Base-by-base conservation (phyloP, 1,140 invertebrate genomes). In the Drosophila teissieri region DNA sequence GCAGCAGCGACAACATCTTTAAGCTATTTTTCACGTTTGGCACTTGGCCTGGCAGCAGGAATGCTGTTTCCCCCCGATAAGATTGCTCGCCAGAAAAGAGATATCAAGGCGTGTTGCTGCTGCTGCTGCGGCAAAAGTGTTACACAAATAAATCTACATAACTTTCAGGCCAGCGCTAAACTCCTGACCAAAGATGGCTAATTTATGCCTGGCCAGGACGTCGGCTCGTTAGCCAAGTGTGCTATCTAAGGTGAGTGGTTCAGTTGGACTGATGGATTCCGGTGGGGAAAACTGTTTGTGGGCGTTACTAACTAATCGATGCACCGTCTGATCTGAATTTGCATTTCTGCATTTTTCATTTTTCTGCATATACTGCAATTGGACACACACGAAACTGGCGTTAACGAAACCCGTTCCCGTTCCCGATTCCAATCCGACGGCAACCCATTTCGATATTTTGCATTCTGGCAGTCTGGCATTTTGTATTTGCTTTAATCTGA, bases 111-210 rank as follows among this genome's bases (percentile, higher is more conserved):
- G 65, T 69, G 68, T 39, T 68, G 42, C 51, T 17, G 49, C 36
- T 48, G 74, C 67, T 68, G 42, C 44, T 17, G 49, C 36, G 52
- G 74, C 68, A 73, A 65, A 83, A 81, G 79, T 88, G 83, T 79
- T 88, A 83, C 79, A 88, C 72, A 86, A 86, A 86, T 86, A 86
- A 88, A 88, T 86, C 84, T 86, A 81, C 83, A 86, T 86, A 86
- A 88, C 79, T 86, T 86, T 69, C 58, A 64, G 63, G 54, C 75
- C 24, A 44, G 60, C 57, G 52, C 52, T 62, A 78, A 74, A 55
- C 69, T 61, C 49, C 51, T 31, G 62, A 52, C 63, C 46, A 44
- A 65, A 65, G 57, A 39, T 44, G 63, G 54, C 55, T 73, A 73
- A 73, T 73, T 60, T 67, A 73, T 73, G 36, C 63, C 6, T 12